phyloP scores from a whole-genome alignment of 2,113 vertebrate species.

The Tupaia chinensis region DNA sequence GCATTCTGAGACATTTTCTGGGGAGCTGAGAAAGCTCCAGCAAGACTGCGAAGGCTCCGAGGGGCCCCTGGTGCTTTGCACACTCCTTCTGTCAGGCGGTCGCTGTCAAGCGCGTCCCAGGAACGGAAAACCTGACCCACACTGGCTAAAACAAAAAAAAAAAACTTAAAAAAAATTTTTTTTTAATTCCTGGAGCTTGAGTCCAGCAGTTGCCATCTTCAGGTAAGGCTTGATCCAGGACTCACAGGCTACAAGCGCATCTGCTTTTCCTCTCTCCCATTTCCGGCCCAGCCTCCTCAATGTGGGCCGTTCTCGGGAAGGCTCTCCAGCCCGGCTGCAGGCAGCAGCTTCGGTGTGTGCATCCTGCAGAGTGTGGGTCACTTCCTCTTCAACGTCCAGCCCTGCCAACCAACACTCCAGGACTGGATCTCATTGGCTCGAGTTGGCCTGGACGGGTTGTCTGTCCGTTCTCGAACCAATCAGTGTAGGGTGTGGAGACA shows the following conservation, averaged over 20 bases:
- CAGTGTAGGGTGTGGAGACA: not conserved
- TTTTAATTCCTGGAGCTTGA: not conserved
- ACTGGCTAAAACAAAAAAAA: not conserved
- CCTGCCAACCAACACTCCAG: not conserved
- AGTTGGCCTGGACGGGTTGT: not conserved
- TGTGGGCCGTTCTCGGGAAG: not conserved
- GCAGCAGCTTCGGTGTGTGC: not conserved
- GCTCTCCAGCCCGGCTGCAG: not conserved
- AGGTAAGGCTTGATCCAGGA: conserved; percentile 23
- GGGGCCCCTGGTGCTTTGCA: not conserved
- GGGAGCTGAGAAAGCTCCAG: not conserved
- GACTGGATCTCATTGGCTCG: not conserved
- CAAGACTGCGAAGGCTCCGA: not conserved
- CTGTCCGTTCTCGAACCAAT: not conserved
- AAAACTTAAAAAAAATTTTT: too few species aligned
- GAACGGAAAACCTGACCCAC: not conserved
- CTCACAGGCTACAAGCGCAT: not conserved
- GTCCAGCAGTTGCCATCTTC: not conserved
- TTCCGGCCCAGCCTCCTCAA: not conserved
- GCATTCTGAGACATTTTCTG: not conserved
- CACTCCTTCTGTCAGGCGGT: not conserved
- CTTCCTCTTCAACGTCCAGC: not conserved
- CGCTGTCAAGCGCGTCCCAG: not conserved
- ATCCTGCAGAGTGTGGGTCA: not conserved
- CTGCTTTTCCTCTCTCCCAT: not conserved